A percentile compares a stretch with the other conserved stretches of the same genome.
Evolutionary conservation across 1,140 invertebrate species (phyloP).

Genomic region (Caenorhabditis tropicalis): DNA sequence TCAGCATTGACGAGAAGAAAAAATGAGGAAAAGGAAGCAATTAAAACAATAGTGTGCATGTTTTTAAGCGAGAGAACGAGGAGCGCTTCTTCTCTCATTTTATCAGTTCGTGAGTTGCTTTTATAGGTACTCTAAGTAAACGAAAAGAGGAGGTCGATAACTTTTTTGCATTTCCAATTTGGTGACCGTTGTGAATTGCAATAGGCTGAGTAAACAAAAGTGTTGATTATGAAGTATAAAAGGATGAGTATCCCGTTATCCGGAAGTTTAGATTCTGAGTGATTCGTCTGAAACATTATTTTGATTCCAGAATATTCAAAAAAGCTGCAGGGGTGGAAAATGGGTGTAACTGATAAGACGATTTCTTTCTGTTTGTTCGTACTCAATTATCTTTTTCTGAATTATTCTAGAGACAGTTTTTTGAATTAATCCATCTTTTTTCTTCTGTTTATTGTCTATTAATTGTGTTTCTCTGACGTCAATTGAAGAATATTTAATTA

Average conservation of each 20-base stretch:
- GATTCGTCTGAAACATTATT: no score
- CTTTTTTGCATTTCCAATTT: neutral
- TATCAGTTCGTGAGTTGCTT: neutral
- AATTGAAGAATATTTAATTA: neutral
- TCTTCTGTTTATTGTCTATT: no score
- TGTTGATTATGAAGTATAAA: neutral
- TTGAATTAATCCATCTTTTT: no score
- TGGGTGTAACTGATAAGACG: neutral
- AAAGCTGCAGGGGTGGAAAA: neutral
- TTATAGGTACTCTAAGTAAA: conserved; percentile 7
- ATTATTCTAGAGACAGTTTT: no score
- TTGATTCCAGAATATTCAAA: neutral
- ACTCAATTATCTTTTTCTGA: neutral
- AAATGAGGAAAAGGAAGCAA: neutral
- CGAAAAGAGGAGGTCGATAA: neutral
- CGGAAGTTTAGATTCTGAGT: no score
- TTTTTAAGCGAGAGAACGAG: neutral
- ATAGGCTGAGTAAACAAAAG: neutral
- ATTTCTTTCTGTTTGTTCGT: neutral
- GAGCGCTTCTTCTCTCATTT: neutral
- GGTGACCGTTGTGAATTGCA: neutral
- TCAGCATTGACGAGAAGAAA: neutral
- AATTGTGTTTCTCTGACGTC: neutral
- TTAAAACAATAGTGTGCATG: neutral
- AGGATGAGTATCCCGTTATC: no score